Base-by-base conservation (phyloP, 92 coral and sea anemone genomes). In the Palythoa heliodiscus region DNA sequence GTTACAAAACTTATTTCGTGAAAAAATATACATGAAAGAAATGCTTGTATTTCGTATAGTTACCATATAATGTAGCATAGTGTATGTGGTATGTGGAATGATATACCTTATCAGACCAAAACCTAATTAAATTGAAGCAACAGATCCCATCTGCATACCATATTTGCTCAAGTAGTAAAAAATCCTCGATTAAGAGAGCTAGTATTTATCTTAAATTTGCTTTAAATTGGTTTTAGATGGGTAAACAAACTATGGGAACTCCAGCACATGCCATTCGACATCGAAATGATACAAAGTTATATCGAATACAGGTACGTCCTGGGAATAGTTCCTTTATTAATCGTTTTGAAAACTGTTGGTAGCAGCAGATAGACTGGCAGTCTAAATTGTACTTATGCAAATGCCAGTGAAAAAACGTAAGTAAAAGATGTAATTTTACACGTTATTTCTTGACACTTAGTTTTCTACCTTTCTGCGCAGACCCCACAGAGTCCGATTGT, bases 221-320 rank as follows among this genome's bases (percentile, higher is more conserved):
- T 57, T 11, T 57, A 57, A 2, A 0, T 23, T 77, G 25, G 48
- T 5, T 68, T 14, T 47, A 96, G 99, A 96, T 96, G 99, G 99
- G 98, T 23, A 96, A 96, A 72, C 99, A 96, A 78, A 96, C 99
- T 0, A 96, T 96, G 97, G 99, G 93, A 68, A 96, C 98, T 11
- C 99, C 99, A 48, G 91, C 87, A 43, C 98, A 94, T 39, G 95
- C 99, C 35, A 78, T 96, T 58, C 88, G 93, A 57, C 93, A 91
- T 84, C 95, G 99, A 47, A 87, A 95, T 71, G 99, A 96, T 88
- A 96, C 95, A 85, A 96, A 96, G 88, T 86, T 96, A 14, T 96
- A 96, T 86, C 93, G 97, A 43, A 90, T 96, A 29, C 99, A 96
- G 98, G 99, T 94, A 52, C 52, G 87, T 61, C 17, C 20, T 38